Percentiles rank a stretch among this genome's conserved stretches.
Conservation (phyloP, 2,797 vertebrate species). For the Momotus momota region DNA sequence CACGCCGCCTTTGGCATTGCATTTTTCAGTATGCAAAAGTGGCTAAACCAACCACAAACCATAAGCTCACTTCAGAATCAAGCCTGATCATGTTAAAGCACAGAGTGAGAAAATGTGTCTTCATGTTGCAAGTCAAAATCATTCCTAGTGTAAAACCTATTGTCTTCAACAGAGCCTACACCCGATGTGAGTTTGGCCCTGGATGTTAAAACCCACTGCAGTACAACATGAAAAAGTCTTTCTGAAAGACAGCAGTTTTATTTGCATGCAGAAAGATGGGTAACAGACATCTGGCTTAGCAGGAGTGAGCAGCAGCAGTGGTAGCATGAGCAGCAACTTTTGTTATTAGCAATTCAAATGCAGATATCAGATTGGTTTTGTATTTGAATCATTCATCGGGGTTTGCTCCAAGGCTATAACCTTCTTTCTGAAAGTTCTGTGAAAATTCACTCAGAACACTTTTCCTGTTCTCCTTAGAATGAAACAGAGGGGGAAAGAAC, state of each 20-base stretch:
- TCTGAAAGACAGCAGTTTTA: constrained; percentile 11
- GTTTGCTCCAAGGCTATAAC: constrained; percentile 27
- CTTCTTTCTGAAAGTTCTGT: constrained; percentile 30
- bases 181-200: neutral
- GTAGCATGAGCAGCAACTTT: constrained; percentile 25
- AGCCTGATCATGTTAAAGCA: neutral
- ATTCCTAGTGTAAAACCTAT: neutral
- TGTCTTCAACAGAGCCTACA: neutral
- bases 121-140: neutral
- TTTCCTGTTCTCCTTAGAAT: neutral
- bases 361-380: constrained; percentile 36
- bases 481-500: neutral
- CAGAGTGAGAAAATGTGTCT: neutral
- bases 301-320: neutral
- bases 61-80: neutral
- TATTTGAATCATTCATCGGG: constrained; percentile 57
- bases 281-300: constrained; percentile 59
- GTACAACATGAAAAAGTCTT: neutral
- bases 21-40: neutral
- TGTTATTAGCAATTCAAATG: constrained; percentile 71
- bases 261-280: neutral
- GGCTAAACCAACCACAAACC: neutral
- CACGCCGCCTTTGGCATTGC: neutral
- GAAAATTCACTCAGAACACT: constrained; percentile 27
- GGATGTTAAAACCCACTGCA: neutral